Conservation (phyloP, 2,888 invertebrate genomes). For the Synanthedon formicaeformis region DNA sequence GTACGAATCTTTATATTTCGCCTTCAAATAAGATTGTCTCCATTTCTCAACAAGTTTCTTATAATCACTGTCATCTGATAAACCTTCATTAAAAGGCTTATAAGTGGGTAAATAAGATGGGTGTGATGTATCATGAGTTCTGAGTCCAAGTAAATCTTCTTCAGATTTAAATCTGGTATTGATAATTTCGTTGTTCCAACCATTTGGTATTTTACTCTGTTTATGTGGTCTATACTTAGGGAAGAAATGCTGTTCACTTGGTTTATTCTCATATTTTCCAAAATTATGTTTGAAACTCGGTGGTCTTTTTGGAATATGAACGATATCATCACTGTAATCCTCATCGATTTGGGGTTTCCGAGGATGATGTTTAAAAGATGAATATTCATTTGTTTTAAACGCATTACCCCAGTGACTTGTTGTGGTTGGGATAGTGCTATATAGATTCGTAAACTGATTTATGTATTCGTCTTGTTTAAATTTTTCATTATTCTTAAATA, state of each 20-base stretch:
- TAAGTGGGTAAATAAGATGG: conserved; percentile 44
- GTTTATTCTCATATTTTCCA: conserved; percentile 32
- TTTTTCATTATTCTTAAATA: conserved; percentile 25
- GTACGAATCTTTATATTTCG: conserved; percentile 40
- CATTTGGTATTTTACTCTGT: conserved; percentile 26
- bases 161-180: conserved; percentile 50
- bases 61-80: conserved; percentile 40
- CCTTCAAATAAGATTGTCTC: conserved; percentile 52
- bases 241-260: conserved; percentile 29
- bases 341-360: conserved; percentile 30
- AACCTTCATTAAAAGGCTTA: conserved; percentile 28
- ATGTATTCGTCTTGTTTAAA: conserved; percentile 36
- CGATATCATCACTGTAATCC: conserved; percentile 34
- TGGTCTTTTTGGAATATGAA: conserved; percentile 49
- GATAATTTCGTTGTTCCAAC: conserved; percentile 41
- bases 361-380: conserved; percentile 30
- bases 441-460: conserved; percentile 37
- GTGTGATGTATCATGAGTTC: conserved; percentile 53
- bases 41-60: conserved; percentile 54
- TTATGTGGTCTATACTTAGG: conserved; percentile 31
- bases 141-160: conserved; percentile 53
- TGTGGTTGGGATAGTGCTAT: conserved; percentile 29
- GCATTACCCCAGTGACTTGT: conserved; percentile 47
- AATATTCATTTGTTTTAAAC: conserved; percentile 36
- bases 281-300: conserved; percentile 21